These are phyloP conservation scores for Archaeoteleia sp. DNA, from an alignment of 2,888 invertebrate genomes.

Conservation along the genomic window DNA sequence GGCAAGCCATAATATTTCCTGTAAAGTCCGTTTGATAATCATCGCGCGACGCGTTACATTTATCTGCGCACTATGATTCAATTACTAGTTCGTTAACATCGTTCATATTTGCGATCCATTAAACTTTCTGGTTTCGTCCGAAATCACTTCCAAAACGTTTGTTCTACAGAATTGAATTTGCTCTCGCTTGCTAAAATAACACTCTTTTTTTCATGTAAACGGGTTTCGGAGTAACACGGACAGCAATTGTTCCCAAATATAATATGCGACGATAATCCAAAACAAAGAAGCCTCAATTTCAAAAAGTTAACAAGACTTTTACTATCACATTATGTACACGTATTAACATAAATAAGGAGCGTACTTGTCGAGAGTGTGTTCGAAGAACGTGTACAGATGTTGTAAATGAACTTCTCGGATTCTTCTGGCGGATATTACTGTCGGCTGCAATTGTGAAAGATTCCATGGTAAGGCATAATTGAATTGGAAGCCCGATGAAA, in stretches of 20 bases:
- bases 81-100: conserved; percentile 41
- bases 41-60: conserved; percentile 29
- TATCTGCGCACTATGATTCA: conserved; percentile 29
- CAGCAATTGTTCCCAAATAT: no score
- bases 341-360: conserved; percentile 56
- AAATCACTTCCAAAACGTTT: conserved; percentile 33
- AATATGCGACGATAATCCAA: no score
- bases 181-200: conserved; percentile 5
- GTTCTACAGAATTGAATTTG: conserved; percentile 30
- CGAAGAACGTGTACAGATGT: conserved; percentile 66
- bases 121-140: conserved; percentile 31
- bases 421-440: conserved; percentile 62
- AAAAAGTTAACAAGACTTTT: no score
- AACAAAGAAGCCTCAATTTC: no score
- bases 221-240: no score
- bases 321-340: no score
- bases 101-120: conserved; percentile 39
- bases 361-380: conserved; percentile 67
- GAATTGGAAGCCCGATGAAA: conserved; percentile 68
- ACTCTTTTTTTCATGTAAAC: no score
- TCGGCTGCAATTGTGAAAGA: conserved; percentile 66
- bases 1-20: conserved; percentile 16
- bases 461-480: conserved; percentile 71
- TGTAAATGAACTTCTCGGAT: conserved; percentile 62
- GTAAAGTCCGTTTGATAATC: conserved; percentile 30